Evolutionary conservation across 1,140 invertebrate genomes (phyloP).

Genomic region (Diabrotica virgifera): DNA sequence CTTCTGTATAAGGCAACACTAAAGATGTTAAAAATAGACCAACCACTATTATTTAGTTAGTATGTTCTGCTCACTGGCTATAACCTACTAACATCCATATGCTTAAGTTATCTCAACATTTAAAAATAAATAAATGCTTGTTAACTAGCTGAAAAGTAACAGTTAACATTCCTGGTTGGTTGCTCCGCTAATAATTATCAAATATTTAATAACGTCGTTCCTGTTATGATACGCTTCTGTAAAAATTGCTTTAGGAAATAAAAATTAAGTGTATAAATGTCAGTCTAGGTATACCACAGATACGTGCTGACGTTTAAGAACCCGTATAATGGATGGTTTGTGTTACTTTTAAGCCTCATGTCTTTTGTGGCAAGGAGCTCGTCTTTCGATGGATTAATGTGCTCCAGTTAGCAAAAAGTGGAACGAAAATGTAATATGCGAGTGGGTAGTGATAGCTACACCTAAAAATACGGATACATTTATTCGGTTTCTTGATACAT

Average conservation of each 20-base stretch:
- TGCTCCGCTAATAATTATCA: neutral
- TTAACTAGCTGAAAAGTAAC: neutral
- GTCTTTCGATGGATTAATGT: neutral
- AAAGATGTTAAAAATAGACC: too few relatives aligned
- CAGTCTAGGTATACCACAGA: neutral
- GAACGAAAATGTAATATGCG: neutral
- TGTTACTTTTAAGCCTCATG: constrained; percentile 1
- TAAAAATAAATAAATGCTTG: too few relatives aligned
- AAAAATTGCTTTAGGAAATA: neutral
- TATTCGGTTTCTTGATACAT: too few relatives aligned
- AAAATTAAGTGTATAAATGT: neutral
- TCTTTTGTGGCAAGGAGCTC: neutral
- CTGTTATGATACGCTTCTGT: neutral
- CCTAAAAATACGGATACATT: too few relatives aligned
- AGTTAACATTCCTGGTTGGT: neutral
- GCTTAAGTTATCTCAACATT: too few relatives aligned
- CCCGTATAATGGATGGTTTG: constrained; percentile 2
- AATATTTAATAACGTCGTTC: too few relatives aligned
- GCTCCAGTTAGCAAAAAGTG: neutral
- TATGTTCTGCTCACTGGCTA: too few relatives aligned
- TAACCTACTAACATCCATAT: too few relatives aligned
- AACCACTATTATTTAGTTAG: too few relatives aligned
- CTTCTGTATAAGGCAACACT: too few relatives aligned
- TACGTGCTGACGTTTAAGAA: constrained; percentile 2
- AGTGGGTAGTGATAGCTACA: too few relatives aligned